Evolutionary conservation across 2,113 vertebrate genomes (phyloP).

Genomic region (Tachysurus vachellii): DNA sequence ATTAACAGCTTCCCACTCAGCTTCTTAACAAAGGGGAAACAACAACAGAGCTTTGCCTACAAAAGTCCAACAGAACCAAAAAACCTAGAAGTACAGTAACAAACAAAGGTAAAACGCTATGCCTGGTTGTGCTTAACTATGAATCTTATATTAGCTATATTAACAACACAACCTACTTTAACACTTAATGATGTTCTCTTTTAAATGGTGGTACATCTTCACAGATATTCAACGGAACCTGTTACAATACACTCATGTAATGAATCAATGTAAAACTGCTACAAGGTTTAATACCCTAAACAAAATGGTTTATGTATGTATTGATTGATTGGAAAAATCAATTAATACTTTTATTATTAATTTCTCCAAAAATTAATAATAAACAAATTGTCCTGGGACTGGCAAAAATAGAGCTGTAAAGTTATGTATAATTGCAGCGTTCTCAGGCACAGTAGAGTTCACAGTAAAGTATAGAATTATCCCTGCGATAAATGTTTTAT

Average conservation of each 20-base stretch:
- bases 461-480: background rate
- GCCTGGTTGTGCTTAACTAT: background rate
- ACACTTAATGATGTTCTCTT: background rate
- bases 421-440: background rate
- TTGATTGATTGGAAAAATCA: background rate
- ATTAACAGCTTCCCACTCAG: conserved; percentile 40
- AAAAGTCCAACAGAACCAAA: background rate
- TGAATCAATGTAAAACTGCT: background rate
- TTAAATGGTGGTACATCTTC: background rate
- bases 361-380: background rate
- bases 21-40: conserved; percentile 34
- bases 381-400: background rate
- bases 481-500: too few species aligned
- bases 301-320: too few species aligned
- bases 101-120: background rate
- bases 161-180: background rate
- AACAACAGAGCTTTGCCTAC: conserved; percentile 33
- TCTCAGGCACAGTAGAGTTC: background rate
- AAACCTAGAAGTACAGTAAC: background rate
- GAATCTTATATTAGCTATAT: background rate
- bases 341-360: background rate
- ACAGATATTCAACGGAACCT: background rate
- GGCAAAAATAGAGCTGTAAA: background rate
- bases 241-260: background rate
- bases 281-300: background rate